Evolutionary conservation across 2,113 vertebrate species (phyloP), one percentile per base, ranked within the genome.

Genomic region (Salvator merianae): DNA sequence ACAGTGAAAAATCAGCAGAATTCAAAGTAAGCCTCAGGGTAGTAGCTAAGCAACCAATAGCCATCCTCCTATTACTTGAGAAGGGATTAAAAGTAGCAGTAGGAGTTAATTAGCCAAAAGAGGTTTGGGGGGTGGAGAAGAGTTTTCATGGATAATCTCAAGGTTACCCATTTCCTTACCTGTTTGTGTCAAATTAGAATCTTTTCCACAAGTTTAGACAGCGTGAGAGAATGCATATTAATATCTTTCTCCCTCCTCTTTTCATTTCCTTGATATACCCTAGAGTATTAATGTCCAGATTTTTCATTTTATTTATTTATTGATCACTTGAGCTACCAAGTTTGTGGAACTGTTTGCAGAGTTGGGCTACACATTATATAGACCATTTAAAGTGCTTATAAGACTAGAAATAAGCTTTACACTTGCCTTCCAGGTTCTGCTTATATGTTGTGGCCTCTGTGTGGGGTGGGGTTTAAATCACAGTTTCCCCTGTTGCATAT

Each of bases 81-180:
- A 7, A 20, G 59, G 47, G 22, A 13, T 75, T 47, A 59, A 43
- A n/a, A n/a, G n/a, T n/a, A n/a, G n/a, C 22, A n/a, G 26, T 32
- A 30, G 4, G 0, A 0, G 0, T 40, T 30, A 8, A 30, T 40
- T 28, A 62, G 47, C 16, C 0, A 16, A 5, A 47, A 47, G 43
- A 47, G 65, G 71, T 16, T 81, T 47, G 43, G 43, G 10, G 10
- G 43, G 43, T 47, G 43, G 43, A n/a, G 32, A 75, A 34, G 22
- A 4, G 4, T 14, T 83, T 40, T 40, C 81, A 10, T 38, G 10
- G 5, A 3, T 63, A 26, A 9, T 26, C 36, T 38, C 69, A 38
- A 36, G 18, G 36, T 81, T 59, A 13, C 7, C n/a, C 40, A 66
- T 22, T 77, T 22, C 13, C 24, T 76, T 36, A 9, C 22, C 13